Evolutionary conservation across 2,888 invertebrate genomes (phyloP).

Genomic region (Limnephilus auricula): DNA sequence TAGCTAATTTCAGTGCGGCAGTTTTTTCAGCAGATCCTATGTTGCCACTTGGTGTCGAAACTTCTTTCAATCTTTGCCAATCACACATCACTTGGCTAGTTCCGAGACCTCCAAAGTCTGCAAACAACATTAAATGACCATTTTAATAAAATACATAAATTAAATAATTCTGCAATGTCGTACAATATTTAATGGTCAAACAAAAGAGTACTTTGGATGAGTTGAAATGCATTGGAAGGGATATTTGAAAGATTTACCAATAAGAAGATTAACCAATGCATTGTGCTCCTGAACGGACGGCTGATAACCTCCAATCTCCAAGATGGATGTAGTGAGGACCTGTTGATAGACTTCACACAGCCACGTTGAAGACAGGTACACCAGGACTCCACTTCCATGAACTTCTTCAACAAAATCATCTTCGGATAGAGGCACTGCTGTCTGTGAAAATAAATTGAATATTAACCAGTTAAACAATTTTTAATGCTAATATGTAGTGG

Average conservation of each 20-base stretch:
- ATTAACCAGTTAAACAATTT: not conserved
- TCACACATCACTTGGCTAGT: slow-evolving; percentile 91
- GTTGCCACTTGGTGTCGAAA: slow-evolving; percentile 81
- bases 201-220: not conserved
- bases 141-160: not conserved
- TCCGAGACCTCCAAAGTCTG: slow-evolving; percentile 90
- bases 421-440: slow-evolving; percentile 82
- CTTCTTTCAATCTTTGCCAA: slow-evolving; percentile 90
- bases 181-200: not conserved
- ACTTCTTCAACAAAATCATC: slow-evolving; percentile 95
- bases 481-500: not conserved
- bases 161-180: not conserved
- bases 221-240: not conserved
- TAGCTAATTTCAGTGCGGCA: slow-evolving; percentile 87
- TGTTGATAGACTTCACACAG: slow-evolving; percentile 94
- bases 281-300: slow-evolving; percentile 76
- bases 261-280: slow-evolving; percentile 85
- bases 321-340: slow-evolving; percentile 84
- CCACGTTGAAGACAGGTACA: slow-evolving; percentile 96
- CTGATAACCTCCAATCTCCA: slow-evolving; percentile 83
- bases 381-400: slow-evolving; percentile 93
- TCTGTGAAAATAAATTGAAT: slow-evolving; percentile 69
- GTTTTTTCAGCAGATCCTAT: slow-evolving; percentile 85
- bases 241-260: slow-evolving; percentile 76
- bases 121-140: not conserved